Percentiles rank a stretch among this genome's conserved stretches.
phyloP scores from a whole-genome alignment of 1,140 invertebrate genomes.

The Bombus haemorrhoidalis region DNA sequence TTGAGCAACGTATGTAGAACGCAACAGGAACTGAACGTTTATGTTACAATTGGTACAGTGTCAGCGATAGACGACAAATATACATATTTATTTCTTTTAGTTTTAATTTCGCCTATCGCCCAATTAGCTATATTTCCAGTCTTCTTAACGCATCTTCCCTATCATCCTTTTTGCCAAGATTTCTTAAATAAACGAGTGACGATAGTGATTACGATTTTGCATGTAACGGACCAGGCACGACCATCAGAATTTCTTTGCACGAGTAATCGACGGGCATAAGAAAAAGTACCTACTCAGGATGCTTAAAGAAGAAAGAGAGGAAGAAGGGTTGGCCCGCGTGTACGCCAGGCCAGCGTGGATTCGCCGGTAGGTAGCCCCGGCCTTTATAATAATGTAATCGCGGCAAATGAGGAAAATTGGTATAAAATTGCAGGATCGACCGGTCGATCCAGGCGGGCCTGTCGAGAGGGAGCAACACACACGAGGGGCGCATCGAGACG shows the following conservation, averaged over 20 bases:
- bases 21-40: no score
- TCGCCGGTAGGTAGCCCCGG: conserved; percentile 58
- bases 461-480: conserved; percentile 47
- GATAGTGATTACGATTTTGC: conserved; percentile 1
- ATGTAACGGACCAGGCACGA: background rate
- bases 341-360: conserved; percentile 15
- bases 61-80: no score
- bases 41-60: no score
- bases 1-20: no score
- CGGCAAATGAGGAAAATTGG: conserved; percentile 81
- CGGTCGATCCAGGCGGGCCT: conserved; percentile 70
- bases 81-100: no score
- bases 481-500: conserved; percentile 32
- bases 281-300: background rate
- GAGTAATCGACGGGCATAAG: background rate
- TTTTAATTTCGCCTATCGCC: no score
- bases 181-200: background rate
- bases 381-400: conserved; percentile 78
- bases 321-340: background rate
- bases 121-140: no score
- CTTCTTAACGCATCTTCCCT: background rate
- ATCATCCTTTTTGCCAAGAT: background rate
- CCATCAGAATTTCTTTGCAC: background rate
- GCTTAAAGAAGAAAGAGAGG: no score
- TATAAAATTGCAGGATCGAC: conserved; percentile 81